Conservation (phyloP, 1,140 invertebrate species). For the Pseudoatta argentina region DNA sequence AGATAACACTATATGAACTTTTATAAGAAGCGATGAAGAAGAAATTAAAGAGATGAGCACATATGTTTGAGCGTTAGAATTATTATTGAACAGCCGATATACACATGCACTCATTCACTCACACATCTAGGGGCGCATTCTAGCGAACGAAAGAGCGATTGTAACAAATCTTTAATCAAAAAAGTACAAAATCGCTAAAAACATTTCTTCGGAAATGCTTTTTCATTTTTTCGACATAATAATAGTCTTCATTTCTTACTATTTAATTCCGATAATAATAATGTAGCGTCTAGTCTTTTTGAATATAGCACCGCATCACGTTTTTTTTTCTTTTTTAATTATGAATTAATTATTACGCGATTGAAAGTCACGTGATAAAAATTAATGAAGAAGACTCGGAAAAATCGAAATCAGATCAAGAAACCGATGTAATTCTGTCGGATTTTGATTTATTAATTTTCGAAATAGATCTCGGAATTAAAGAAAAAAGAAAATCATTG, state of each 20-base stretch:
- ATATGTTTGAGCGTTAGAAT: constrained; percentile 59
- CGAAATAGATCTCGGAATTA: background rate
- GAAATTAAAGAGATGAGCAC: constrained; percentile 59
- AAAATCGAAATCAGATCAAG: background rate
- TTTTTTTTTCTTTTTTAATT: constrained; percentile 75
- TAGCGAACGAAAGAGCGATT: constrained; percentile 63
- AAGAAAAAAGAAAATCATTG: constrained; percentile 5
- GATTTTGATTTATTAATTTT: constrained; percentile 3
- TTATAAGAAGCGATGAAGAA: constrained; percentile 64
- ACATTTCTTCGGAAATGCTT: constrained; percentile 79
- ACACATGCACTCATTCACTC: constrained; percentile 15
- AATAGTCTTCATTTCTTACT: constrained; percentile 75
- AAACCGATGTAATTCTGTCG: constrained; percentile 39
- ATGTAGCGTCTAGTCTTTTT: constrained; percentile 84
- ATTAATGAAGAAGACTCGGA: constrained; percentile 1
- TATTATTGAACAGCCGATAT: constrained; percentile 41
- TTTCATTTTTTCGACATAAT: constrained; percentile 72
- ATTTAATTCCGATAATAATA: constrained; percentile 75
- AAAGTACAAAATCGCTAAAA: constrained; percentile 84
- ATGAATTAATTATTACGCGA: constrained; percentile 20
- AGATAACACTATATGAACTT: constrained; percentile 61
- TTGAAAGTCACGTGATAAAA: constrained; percentile 11
- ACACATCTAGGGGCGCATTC: constrained; percentile 53
- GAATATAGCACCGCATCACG: constrained; percentile 70
- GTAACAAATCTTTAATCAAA: constrained; percentile 83